A percentile compares a stretch with the other conserved stretches of the same genome.
Conservation (phyloP, 2,113 vertebrate genomes). For the Lepidothrix coronata region DNA sequence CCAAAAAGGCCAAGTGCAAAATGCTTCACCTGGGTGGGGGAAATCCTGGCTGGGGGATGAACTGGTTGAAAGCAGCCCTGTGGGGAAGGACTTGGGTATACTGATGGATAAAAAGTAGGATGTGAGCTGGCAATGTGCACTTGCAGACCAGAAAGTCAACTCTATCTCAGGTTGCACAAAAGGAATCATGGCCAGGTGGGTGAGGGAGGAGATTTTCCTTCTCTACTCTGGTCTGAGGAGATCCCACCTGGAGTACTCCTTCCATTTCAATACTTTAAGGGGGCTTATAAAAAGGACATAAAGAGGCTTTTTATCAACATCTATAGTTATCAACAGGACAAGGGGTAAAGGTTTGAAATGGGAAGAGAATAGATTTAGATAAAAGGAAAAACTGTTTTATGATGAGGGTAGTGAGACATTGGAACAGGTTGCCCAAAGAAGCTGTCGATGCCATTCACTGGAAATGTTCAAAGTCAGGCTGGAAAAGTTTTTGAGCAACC, state of each 20-base stretch:
- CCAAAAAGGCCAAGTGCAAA: background rate
- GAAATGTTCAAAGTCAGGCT: background rate
- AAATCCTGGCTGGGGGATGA: background rate
- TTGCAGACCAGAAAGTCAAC: background rate
- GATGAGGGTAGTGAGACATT: background rate
- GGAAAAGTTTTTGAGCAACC: background rate
- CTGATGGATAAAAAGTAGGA: background rate
- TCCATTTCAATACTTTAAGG: background rate
- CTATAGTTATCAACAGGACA: background rate
- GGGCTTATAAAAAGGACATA: background rate
- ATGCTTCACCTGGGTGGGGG: background rate
- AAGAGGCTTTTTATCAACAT: background rate
- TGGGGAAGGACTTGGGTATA: background rate
- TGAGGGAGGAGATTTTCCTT: too few relatives aligned
- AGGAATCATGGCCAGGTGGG: background rate
- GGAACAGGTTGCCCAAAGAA: background rate
- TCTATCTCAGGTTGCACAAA: background rate
- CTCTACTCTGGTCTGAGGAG: background rate
- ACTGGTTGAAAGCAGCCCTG: background rate
- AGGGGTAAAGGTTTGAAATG: background rate
- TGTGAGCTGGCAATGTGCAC: rapidly evolving
- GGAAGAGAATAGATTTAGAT: background rate
- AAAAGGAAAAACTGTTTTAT: background rate
- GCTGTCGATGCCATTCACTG: background rate
- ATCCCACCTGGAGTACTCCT: background rate